A percentile compares a stretch with the other conserved stretches of the same genome.
Evolutionary conservation across 2,113 vertebrate species (phyloP).

Genomic region (Mormyrus iriodes): DNA sequence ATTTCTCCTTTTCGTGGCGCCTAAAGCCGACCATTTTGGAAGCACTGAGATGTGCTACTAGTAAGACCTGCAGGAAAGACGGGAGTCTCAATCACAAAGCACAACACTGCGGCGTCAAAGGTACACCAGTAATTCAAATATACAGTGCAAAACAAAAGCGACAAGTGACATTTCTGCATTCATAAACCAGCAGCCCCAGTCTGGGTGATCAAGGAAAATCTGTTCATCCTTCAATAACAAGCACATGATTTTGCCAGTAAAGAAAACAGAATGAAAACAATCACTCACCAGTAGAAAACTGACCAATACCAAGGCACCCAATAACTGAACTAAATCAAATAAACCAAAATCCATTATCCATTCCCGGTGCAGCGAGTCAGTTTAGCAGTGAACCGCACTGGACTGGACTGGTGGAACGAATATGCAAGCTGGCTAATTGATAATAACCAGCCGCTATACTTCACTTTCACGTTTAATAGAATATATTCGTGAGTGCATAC

Average conservation of each 20-base stretch:
- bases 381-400: background rate
- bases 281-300: constrained; percentile 50
- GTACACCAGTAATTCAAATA: background rate
- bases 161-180: background rate
- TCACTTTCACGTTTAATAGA: background rate
- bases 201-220: background rate
- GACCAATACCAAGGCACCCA: constrained; percentile 43
- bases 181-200: background rate
- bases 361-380: background rate
- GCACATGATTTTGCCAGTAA: background rate
- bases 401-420: background rate
- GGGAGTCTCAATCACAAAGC: background rate
- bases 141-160: background rate
- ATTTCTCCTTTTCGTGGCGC: constrained; percentile 69
- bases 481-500: background rate
- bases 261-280: background rate
- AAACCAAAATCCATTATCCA: constrained; percentile 52
- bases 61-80: constrained; percentile 55
- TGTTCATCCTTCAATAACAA: background rate
- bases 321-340: constrained; percentile 45
- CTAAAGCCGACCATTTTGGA: constrained; percentile 56
- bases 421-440: background rate
- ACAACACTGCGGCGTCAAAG: background rate
- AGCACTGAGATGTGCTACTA: constrained; percentile 75
- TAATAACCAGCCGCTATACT: background rate